A percentile compares a stretch with the other conserved stretches of the same genome.
These are phyloP conservation scores for Myripristis murdjan DNA, from an alignment of 2,797 vertebrate genomes.

Conservation along the genomic window DNA sequence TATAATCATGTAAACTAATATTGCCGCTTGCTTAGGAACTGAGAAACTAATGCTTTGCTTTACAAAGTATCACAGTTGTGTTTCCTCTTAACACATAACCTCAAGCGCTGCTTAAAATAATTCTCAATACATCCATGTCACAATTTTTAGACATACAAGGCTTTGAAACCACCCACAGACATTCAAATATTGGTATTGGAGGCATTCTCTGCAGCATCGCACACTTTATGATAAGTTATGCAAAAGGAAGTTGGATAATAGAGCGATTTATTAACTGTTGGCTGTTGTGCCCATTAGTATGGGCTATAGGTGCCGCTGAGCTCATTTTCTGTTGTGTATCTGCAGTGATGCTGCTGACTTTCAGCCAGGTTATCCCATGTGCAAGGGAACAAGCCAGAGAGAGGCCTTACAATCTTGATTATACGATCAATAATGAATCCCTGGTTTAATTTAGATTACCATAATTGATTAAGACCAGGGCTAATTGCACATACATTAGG, in stretches of 20 bases:
- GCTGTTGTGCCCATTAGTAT: not conserved
- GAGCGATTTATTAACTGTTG: not conserved
- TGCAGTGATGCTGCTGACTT: not conserved
- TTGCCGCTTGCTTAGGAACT: too few species aligned
- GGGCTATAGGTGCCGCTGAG: too few species aligned
- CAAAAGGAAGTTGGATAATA: not conserved
- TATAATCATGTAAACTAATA: too few species aligned
- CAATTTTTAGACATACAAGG: not conserved
- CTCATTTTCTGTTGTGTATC: not conserved
- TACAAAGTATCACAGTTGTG: too few species aligned
- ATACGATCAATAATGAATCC: conserved; percentile 66
- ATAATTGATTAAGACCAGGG: conserved; percentile 62
- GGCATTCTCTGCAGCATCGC: not conserved
- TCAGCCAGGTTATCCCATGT: not conserved
- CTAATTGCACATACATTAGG: conserved; percentile 72
- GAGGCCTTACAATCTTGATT: conserved; percentile 54
- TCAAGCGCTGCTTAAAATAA: too few species aligned
- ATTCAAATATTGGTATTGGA: not conserved
- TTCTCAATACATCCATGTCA: not conserved
- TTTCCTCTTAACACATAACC: too few species aligned
- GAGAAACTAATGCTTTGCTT: too few species aligned
- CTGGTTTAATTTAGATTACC: conserved; percentile 63
- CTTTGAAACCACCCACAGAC: not conserved
- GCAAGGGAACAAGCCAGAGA: not conserved
- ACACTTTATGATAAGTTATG: not conserved